These are phyloP conservation scores for Tretioscincus oriximinensis DNA, from an alignment of 2,113 vertebrate genomes.

Conservation along the genomic window DNA sequence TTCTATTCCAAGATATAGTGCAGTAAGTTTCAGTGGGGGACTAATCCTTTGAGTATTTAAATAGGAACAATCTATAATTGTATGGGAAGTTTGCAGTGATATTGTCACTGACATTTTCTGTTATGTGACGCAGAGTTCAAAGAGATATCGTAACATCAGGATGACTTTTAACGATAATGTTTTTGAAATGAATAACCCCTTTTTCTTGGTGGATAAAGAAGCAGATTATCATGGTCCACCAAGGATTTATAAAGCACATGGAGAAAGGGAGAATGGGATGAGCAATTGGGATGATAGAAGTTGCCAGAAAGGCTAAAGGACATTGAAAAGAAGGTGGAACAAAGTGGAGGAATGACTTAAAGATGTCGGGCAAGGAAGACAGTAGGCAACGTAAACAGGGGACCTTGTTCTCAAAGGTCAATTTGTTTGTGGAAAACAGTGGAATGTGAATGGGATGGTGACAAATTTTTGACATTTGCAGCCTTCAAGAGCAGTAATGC, in stretches of 20 bases:
- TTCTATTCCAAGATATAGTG: too few species aligned
- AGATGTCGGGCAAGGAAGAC: neutral
- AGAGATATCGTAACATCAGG: too few species aligned
- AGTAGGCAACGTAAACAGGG: neutral
- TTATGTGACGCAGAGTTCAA: too few species aligned
- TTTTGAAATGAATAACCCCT: neutral
- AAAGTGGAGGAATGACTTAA: neutral
- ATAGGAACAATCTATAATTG: too few species aligned
- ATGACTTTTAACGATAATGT: neutral
- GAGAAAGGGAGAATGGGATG: neutral
- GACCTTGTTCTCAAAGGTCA: conserved; percentile 49
- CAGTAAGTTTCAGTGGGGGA: too few species aligned
- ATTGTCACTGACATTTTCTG: too few species aligned
- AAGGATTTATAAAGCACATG: neutral
- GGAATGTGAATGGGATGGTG: conserved; percentile 58
- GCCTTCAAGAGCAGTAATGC: conserved; percentile 58
- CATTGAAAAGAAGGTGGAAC: neutral
- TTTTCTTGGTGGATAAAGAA: neutral
- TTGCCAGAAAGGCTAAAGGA: neutral
- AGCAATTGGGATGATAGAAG: too few species aligned
- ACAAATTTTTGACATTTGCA: conserved; percentile 57
- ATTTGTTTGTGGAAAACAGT: conserved; percentile 55
- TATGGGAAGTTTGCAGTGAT: too few species aligned
- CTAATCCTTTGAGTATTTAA: too few species aligned
- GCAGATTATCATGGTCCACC: too few species aligned